These are phyloP conservation scores for Volucella bombylans DNA, from an alignment of 2,888 invertebrate genomes.

Conservation along the genomic window DNA sequence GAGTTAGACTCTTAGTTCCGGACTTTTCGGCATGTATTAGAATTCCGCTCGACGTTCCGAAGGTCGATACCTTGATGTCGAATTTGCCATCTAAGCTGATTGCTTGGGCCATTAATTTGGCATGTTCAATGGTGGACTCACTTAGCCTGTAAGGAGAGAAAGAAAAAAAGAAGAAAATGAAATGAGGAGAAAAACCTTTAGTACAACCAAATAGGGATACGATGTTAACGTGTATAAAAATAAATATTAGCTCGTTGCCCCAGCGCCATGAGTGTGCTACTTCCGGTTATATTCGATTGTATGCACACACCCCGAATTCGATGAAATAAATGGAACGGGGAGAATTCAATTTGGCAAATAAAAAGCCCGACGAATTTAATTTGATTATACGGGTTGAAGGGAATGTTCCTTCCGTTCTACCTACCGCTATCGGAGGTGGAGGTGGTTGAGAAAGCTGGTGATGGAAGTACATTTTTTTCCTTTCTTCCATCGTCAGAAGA, in stretches of 20 bases:
- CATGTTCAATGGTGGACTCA: slow-evolving; percentile 79
- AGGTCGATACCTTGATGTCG: slow-evolving; percentile 79
- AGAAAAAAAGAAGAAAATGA: slow-evolving; percentile 8
- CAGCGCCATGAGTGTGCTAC: background rate
- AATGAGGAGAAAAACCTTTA: slow-evolving; percentile 38
- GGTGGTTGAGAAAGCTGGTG: too few relatives aligned
- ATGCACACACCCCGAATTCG: slow-evolving; percentile 21
- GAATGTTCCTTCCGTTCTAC: slow-evolving; percentile 58
- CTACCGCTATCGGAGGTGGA: slow-evolving; percentile 1
- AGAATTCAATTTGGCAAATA: slow-evolving; percentile 36
- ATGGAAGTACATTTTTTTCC: background rate
- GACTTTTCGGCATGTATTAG: slow-evolving; percentile 79
- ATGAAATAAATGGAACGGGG: slow-evolving; percentile 18
- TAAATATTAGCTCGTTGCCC: slow-evolving; percentile 62
- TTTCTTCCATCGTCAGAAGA: background rate
- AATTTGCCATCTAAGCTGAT: slow-evolving; percentile 79
- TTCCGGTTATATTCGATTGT: background rate
- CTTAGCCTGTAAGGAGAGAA: slow-evolving; percentile 75
- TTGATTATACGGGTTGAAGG: slow-evolving; percentile 53
- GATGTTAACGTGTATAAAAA: slow-evolving; percentile 54
- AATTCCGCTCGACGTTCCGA: slow-evolving; percentile 79
- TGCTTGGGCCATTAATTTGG: slow-evolving; percentile 79
- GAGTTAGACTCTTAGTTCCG: slow-evolving; percentile 78
- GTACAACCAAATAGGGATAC: slow-evolving; percentile 42
- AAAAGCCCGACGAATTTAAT: slow-evolving; percentile 52